Conservation (phyloP, 1,140 invertebrate species). For the Nymphalis io region DNA sequence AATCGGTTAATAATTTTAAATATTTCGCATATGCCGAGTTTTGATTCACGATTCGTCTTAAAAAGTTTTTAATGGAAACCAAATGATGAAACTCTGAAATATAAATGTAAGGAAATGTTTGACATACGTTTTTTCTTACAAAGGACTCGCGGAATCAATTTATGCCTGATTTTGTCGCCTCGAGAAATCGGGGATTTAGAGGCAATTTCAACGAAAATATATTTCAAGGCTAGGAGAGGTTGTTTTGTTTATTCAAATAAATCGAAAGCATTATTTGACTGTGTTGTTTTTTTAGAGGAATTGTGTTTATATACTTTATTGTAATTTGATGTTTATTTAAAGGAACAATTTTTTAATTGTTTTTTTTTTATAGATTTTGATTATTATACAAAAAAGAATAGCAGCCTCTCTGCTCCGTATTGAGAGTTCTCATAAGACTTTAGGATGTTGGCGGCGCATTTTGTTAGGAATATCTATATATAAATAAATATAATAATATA, state of each 20-base stretch:
- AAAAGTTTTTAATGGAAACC: no score
- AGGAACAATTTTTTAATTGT: neutral
- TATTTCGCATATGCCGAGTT: no score
- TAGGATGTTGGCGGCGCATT: no score
- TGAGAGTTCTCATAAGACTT: no score
- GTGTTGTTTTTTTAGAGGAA: conserved; percentile 6
- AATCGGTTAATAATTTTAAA: no score
- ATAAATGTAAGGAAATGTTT: conserved; percentile 12
- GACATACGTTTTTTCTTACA: conserved; percentile 14
- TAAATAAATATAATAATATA: no score
- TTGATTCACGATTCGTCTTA: no score
- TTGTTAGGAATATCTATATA: no score
- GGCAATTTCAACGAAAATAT: conserved; percentile 45
- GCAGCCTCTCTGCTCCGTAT: no score
- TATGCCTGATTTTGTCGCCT: conserved; percentile 45
- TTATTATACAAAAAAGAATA: no score
- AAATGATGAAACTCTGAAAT: conserved; percentile 1
- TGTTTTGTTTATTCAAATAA: conserved; percentile 38
- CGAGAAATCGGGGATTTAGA: conserved; percentile 44
- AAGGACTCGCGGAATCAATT: conserved; percentile 47
- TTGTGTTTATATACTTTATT: neutral
- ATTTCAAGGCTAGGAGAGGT: conserved; percentile 33
- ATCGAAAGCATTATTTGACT: conserved; percentile 24
- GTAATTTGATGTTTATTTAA: neutral
- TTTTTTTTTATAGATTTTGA: neutral